These are phyloP conservation scores for Palloptera scutellata DNA, from an alignment of 2,888 invertebrate species.

Conservation along the genomic window DNA sequence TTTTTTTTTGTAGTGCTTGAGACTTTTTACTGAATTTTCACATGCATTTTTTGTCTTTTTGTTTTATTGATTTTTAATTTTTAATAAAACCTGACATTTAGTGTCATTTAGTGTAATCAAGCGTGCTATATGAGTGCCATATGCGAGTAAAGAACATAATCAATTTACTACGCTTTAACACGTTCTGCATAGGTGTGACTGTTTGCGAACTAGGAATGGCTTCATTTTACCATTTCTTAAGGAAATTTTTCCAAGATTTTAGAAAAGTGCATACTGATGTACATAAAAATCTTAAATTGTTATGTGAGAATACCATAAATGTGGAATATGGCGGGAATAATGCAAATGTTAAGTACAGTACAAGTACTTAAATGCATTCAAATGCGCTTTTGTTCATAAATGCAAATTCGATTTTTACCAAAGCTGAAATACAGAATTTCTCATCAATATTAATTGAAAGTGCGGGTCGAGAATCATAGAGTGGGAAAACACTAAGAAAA, in stretches of 20 bases:
- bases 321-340: too few relatives aligned
- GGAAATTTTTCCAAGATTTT: constrained; percentile 12
- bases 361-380: too few relatives aligned
- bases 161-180: constrained; percentile 52
- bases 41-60: constrained; percentile 21
- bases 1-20: constrained; percentile 1
- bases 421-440: too few relatives aligned
- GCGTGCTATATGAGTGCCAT: constrained; percentile 39
- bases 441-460: too few relatives aligned
- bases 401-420: too few relatives aligned
- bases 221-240: constrained; percentile 22
- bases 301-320: not conserved
- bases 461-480: too few relatives aligned
- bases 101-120: constrained; percentile 38
- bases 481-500: too few relatives aligned
- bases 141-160: constrained; percentile 34
- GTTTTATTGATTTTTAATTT: constrained; percentile 40
- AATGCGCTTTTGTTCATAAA: too few relatives aligned
- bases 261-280: not conserved
- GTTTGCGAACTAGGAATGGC: constrained; percentile 17
- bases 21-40: constrained; percentile 19
- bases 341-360: too few relatives aligned
- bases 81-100: constrained; percentile 56
- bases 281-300: not conserved
- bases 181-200: constrained; percentile 25